phyloP scores from a whole-genome alignment of 1,140 invertebrate genomes.

The Harpegnathos saltator region DNA sequence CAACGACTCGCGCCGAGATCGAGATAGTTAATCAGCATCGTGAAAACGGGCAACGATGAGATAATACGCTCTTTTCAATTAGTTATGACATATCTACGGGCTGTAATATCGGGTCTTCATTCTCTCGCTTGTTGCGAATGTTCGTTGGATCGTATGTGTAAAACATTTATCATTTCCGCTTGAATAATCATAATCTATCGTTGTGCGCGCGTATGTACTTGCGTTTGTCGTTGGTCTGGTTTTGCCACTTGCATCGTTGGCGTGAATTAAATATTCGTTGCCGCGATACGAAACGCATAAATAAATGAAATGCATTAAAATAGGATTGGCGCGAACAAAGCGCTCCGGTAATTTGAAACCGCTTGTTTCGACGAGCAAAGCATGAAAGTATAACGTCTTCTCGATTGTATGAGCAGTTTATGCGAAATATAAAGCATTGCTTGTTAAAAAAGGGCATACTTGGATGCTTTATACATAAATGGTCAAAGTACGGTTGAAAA shows the following conservation, averaged over 20 bases:
- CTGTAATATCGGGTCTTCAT: neutral
- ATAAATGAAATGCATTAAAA: conserved; percentile 39
- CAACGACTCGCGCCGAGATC: no score
- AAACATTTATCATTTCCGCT: conserved; percentile 48
- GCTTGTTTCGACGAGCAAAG: neutral
- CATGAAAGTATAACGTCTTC: conserved; percentile 15
- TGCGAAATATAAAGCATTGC: neutral
- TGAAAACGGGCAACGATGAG: no score
- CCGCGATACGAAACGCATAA: conserved; percentile 10
- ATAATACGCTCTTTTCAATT: neutral
- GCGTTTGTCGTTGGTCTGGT: neutral
- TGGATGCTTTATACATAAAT: neutral
- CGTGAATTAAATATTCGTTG: conserved; percentile 25
- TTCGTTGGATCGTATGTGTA: neutral
- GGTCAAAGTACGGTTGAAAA: neutral
- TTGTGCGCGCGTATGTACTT: neutral
- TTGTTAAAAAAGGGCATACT: neutral
- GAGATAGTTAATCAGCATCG: no score
- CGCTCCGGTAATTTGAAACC: conserved; percentile 11
- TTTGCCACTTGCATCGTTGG: conserved; percentile 3
- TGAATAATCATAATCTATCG: conserved; percentile 24
- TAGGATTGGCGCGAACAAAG: conserved; percentile 3
- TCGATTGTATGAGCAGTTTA: conserved; percentile 15
- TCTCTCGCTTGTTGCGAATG: neutral
- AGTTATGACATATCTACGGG: neutral